Percentiles rank a stretch among this genome's conserved stretches.
Evolutionary conservation across 2,888 invertebrate genomes (phyloP).

Genomic region (Cartodere bifasciata): DNA sequence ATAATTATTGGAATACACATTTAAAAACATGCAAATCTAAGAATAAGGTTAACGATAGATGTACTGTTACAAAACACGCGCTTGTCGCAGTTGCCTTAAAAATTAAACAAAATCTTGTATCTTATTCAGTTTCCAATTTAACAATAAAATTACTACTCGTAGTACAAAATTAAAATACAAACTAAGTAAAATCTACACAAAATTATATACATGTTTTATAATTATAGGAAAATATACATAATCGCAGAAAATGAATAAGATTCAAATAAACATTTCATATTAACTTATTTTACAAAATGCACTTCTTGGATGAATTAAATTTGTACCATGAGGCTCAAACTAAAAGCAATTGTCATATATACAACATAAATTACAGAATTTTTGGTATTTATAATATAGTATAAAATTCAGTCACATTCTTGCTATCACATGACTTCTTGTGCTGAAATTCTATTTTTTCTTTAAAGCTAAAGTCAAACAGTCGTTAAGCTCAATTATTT

Average conservation of each 20-base stretch:
- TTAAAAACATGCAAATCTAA: no score
- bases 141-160: neutral
- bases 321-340: conserved; percentile 25
- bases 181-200: conserved; percentile 6
- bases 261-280: conserved; percentile 3
- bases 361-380: conserved; percentile 12
- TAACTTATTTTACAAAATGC: conserved; percentile 13
- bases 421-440: conserved; percentile 10
- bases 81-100: conserved; percentile 6
- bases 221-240: conserved; percentile 10
- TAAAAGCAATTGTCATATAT: conserved; percentile 25
- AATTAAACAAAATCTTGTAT: conserved; percentile 3
- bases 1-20: no score
- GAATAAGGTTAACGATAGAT: conserved; percentile 20
- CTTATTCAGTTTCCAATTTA: conserved; percentile 4
- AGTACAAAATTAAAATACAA: conserved; percentile 4
- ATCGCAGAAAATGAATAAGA: conserved; percentile 5
- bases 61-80: conserved; percentile 8
- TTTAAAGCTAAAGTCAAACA: no score
- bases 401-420: conserved; percentile 9
- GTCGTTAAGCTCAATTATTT: no score
- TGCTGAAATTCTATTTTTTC: no score
- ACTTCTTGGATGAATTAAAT: conserved; percentile 14
- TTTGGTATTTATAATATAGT: conserved; percentile 10
- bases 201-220: conserved; percentile 11